Evolutionary conservation across 64 coral and sea anemone species (phyloP), one percentile per base, ranked within the genome.

Genomic region (Stylophora pistillata): DNA sequence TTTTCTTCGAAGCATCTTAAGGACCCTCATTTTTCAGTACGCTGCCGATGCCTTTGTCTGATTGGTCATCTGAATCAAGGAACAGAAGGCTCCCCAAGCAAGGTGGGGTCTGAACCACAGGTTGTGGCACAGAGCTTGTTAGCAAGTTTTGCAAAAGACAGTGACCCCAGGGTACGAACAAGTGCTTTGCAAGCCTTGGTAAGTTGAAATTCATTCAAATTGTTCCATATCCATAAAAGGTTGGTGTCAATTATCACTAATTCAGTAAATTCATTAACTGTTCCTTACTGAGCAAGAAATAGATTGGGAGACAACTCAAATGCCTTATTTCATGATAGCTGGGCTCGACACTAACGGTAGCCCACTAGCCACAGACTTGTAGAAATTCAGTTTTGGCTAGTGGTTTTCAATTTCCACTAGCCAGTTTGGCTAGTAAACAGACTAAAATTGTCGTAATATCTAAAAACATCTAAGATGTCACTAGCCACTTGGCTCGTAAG

Each of bases 131-230:
- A 93, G 75, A 87, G 60, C 32, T 76, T 95, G 17, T 20, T 99
- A 5, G 89, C 89, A 41, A 89, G 91, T 59, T 95, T 91, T 63
- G 74, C 97, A 74, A 74, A 85, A 25, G 97, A 99, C 78, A 92
- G 94, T 93, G 97, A 99, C 71, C 91, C 97, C 14, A 89, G 97
- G 56, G 97, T 99, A 9, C 87, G 97, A 57, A 98, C 93, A 57
- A 92, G 81, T 85, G 96, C 96, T 61, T 65, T 98, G 52, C 84
- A 98, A 56, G 93, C 96, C 55, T 66, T 98, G 52, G 96, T 98
- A 63, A 95, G 93, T 78, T 18, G 6, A 76, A 9, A 47, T 47
- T 47, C 37, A 47, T 47, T 47, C 37, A 47, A 47, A 47, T 47
- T 47, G 37, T 47, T 47, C 37, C 37, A 47, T 4, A 47, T 47